Base-by-base conservation (phyloP, 2,113 vertebrate species). In the Lepus americanus region DNA sequence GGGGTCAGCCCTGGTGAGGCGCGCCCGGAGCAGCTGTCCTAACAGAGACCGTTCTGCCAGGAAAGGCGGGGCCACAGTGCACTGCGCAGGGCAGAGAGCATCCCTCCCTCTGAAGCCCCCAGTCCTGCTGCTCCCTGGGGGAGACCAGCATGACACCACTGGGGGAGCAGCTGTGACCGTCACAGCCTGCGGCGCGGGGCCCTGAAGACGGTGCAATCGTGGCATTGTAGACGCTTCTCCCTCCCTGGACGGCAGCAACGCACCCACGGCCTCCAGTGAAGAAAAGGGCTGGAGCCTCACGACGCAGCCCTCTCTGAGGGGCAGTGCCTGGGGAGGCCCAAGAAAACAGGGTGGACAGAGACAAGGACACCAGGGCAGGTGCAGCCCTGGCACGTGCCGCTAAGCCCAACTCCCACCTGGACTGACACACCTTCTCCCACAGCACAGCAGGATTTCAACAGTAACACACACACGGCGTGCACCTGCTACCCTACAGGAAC, bases 341-440 rank as follows among this genome's bases (percentile, higher is more conserved):
- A 6, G 55, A 9, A 25, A 44, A 33, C 8, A 7, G 10, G 6
- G 14, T 25, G 23, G 11, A 4, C 1, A 8, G 8, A 67, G 69
- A 3, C 1, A 3, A 6, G 2, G 5, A 51, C 14, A 10, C 2
- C 1, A 22, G 29, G 16, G 23, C 22, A 19, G 59, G 13, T 4
- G 39, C 14, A 16, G 49, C 2, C 11, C 1, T 5, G n/a, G n/a
- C 23, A 8, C 9, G 17, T 31, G 6, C 6, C 25, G 19, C 12
- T 39, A 31, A 80, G 23, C 19, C 39, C 14, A 61, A 17, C 31
- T 31, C 5, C n/a, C 23, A 5, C 11, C 27, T 16, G 3, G 36
- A 39, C 2, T 64, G 59, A 36, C 27, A 10, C 2, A 12, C 9
- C 27, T 64, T 39, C 59, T 69, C 78, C 67, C 44, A 66, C 29